Conservation (phyloP, 2,113 vertebrate genomes). For the Cygnus atratus region DNA sequence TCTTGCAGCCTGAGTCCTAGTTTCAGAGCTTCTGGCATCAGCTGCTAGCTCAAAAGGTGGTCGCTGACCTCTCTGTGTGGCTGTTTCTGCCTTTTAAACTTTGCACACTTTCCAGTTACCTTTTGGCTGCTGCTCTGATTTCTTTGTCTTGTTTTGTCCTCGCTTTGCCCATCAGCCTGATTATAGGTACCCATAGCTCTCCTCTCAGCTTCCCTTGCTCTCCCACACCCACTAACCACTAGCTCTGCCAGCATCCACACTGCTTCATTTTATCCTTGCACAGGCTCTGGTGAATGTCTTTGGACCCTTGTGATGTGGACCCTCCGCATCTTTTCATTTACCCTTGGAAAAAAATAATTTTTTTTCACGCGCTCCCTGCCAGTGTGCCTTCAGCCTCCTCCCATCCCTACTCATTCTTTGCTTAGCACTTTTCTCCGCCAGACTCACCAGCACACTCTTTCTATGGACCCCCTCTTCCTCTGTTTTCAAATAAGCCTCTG, state of each 20-base stretch:
- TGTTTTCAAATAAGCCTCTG: slow-evolving; percentile 62
- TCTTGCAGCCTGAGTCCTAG: neutral
- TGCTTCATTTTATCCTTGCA: neutral
- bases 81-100: neutral
- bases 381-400: neutral
- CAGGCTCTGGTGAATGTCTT: neutral
- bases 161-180: neutral
- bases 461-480: neutral
- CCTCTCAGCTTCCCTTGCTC: neutral
- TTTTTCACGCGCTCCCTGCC: neutral
- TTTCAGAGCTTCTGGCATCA: neutral
- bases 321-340: neutral
- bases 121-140: neutral
- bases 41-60: neutral
- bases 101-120: neutral
- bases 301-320: neutral
- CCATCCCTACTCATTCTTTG: neutral
- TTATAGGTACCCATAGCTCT: neutral
- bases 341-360: neutral
- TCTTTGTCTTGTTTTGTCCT: neutral
- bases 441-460: neutral
- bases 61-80: neutral
- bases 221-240: neutral
- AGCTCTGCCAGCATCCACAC: neutral
- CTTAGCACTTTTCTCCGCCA: slow-evolving; percentile 19